A percentile compares a stretch with the other conserved stretches of the same genome.
Evolutionary conservation across 35 echinoderm and acorn worm species (phyloP).

Genomic region (Amphiura filiformis): DNA sequence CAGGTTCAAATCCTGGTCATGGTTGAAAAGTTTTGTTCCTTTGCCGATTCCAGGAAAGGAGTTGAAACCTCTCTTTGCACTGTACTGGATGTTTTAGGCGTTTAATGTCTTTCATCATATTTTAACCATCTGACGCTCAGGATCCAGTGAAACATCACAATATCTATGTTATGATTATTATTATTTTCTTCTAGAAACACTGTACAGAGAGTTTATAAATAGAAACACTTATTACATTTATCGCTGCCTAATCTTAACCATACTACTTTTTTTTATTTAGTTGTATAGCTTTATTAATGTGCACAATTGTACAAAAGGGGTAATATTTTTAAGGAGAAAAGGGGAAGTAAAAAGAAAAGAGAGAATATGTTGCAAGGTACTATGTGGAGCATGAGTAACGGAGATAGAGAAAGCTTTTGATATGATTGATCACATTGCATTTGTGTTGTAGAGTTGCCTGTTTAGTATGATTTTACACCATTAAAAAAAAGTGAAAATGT

Average conservation of each 20-base stretch:
- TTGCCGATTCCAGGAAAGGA: background rate
- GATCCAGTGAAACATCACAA: background rate
- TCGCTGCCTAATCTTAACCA: background rate
- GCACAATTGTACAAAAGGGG: background rate
- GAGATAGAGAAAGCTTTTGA: background rate
- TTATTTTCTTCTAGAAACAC: background rate
- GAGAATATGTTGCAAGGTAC: background rate
- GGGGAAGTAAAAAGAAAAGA: background rate
- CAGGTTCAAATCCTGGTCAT: background rate
- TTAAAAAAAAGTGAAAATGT: background rate
- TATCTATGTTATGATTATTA: background rate
- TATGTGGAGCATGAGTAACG: background rate
- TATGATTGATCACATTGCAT: background rate
- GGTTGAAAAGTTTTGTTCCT: background rate
- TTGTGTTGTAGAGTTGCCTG: background rate
- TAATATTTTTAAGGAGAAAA: background rate
- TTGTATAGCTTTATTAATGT: constrained; percentile 6
- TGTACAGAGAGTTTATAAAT: background rate
- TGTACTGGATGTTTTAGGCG: background rate
- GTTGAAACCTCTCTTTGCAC: background rate
- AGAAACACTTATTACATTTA: background rate
- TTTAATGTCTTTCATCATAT: background rate
- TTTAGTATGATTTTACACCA: background rate
- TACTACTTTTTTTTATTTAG: background rate
- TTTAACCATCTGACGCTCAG: background rate